phyloP scores from a whole-genome alignment of 53 echinoderm and acorn worm genomes.

The Mesocentrotus franciscanus region DNA sequence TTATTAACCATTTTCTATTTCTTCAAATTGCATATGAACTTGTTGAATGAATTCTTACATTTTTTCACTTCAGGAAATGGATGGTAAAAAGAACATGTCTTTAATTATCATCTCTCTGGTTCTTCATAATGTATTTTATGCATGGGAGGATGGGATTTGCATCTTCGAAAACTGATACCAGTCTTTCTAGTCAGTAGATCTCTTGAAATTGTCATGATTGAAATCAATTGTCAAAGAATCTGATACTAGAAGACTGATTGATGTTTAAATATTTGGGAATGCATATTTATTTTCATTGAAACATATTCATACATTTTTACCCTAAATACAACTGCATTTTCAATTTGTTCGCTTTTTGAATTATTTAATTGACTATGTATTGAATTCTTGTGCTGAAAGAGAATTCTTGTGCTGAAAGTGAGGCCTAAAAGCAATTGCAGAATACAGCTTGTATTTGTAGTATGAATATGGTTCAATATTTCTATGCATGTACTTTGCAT shows the following conservation, averaged over 20 bases:
- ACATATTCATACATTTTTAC: background rate
- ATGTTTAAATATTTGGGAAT: background rate
- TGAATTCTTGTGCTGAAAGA: background rate
- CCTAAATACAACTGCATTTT: background rate
- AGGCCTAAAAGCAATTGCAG: background rate
- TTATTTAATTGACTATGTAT: background rate
- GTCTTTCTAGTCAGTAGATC: background rate
- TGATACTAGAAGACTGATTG: background rate
- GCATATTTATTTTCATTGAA: background rate
- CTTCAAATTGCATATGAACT: background rate
- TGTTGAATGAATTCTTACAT: background rate
- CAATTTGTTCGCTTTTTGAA: background rate
- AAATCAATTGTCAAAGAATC: background rate
- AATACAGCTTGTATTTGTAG: background rate
- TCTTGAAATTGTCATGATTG: background rate
- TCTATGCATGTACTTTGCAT: background rate
- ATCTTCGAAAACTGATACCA: conserved; percentile 34
- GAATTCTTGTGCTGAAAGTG: background rate
- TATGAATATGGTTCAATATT: background rate
- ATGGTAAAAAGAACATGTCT: background rate
- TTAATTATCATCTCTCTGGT: background rate
- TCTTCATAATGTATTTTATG: background rate
- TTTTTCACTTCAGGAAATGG: background rate
- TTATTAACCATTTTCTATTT: background rate
- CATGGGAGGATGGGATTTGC: background rate